Evolutionary conservation across 53 echinoderm and acorn worm species (phyloP).

Genomic region (Mesocentrotus franciscanus): DNA sequence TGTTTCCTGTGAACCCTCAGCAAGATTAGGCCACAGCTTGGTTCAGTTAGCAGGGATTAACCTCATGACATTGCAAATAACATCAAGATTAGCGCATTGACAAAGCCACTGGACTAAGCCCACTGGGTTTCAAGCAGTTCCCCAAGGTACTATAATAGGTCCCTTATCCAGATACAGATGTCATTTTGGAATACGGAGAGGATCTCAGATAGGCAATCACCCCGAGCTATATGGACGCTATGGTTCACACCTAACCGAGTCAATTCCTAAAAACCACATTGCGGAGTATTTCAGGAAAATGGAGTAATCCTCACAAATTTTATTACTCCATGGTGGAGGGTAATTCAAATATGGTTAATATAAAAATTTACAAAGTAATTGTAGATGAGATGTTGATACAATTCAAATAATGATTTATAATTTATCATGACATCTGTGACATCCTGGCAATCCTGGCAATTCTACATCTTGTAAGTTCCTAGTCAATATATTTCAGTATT

Average conservation of each 20-base stretch:
- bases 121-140: neutral
- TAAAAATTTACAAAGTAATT: neutral
- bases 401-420: neutral
- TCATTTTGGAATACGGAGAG: neutral
- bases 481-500: too few species aligned
- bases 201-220: slow-evolving; percentile 16
- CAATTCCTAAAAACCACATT: neutral
- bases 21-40: slow-evolving; percentile 15
- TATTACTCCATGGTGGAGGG: neutral
- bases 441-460: neutral
- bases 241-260: slow-evolving; percentile 25
- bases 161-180: slow-evolving; percentile 40
- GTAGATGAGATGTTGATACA: neutral
- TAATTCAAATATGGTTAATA: neutral
- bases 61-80: slow-evolving; percentile 56
- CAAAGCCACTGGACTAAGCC: slow-evolving; percentile 37
- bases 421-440: neutral
- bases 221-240: neutral
- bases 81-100: slow-evolving; percentile 47
- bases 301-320: neutral
- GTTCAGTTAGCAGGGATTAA: slow-evolving; percentile 36
- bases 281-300: neutral
- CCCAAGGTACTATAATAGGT: neutral
- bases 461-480: too few species aligned
- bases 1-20: slow-evolving; percentile 56